Evolutionary conservation across 2,888 invertebrate genomes (phyloP).

Genomic region (Chrysina gloriosa): DNA sequence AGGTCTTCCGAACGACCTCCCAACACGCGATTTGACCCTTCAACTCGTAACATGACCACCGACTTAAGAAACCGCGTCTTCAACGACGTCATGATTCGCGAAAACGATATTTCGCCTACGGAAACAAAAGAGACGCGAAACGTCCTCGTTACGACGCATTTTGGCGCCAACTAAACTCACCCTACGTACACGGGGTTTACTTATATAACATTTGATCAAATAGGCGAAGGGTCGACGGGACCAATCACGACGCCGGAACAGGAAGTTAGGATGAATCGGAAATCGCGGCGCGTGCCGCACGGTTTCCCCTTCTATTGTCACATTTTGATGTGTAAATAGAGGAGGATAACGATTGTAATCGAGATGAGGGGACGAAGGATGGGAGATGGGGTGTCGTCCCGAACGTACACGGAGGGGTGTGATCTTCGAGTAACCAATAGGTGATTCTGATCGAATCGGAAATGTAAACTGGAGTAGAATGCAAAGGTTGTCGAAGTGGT

Average conservation of each 20-base stretch:
- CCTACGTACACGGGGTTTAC: not conserved
- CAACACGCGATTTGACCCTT: no score
- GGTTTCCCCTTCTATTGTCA: constrained; percentile 42
- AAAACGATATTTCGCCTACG: not conserved
- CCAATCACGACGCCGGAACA: constrained; percentile 59
- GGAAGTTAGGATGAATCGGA: constrained; percentile 52
- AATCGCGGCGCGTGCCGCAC: constrained; percentile 32
- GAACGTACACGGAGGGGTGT: not conserved
- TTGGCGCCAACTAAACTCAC: constrained; percentile 32
- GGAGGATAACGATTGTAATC: not conserved
- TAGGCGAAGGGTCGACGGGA: constrained; percentile 43
- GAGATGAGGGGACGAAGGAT: no score
- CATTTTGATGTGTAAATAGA: not conserved
- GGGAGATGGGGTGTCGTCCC: no score
- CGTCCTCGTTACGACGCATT: not conserved
- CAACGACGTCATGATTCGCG: not conserved
- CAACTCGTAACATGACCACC: no score
- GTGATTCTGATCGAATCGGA: no score
- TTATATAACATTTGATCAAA: constrained; percentile 33
- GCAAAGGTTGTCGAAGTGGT: no score
- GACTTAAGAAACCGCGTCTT: no score
- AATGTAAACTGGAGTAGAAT: no score
- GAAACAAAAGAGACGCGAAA: not conserved
- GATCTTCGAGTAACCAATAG: no score
- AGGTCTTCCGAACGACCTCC: no score